Conservation (phyloP, 2,888 invertebrate genomes). For the Geophilus truncorum region DNA sequence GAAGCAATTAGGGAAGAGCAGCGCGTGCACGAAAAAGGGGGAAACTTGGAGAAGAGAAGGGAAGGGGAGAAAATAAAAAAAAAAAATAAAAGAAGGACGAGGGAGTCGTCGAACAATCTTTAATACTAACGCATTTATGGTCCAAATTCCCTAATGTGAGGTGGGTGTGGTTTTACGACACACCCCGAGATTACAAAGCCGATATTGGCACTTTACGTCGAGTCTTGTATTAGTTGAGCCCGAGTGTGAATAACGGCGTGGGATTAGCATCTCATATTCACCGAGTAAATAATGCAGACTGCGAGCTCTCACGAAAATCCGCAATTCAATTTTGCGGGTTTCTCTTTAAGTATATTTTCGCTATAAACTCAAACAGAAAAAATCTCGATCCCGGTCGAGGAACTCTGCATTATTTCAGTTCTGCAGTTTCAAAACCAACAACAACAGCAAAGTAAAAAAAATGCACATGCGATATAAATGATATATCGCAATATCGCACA, state of each 20-base stretch:
- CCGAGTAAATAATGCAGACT: not conserved
- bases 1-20: slow-evolving; percentile 12
- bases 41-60: not conserved
- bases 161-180: slow-evolving; percentile 21
- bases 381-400: not conserved
- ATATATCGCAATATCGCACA: too few relatives aligned
- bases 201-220: slow-evolving; percentile 27
- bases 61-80: not conserved
- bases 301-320: slow-evolving; percentile 3
- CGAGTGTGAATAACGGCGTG: slow-evolving; percentile 7
- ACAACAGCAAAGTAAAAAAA: not conserved
- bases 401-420: not conserved
- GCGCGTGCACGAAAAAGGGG: slow-evolving; percentile 27
- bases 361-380: not conserved
- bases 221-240: not conserved
- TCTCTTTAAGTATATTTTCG: not conserved
- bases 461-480: too few relatives aligned
- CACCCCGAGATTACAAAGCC: slow-evolving; percentile 27
- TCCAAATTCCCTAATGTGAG: slow-evolving; percentile 25
- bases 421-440: not conserved
- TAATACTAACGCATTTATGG: slow-evolving; percentile 27
- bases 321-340: slow-evolving; percentile 23
- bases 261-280: slow-evolving; percentile 27
- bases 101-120: not conserved
- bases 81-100: not conserved